Percentiles rank a stretch among this genome's conserved stretches.
These are phyloP conservation scores for Sebastes jordani DNA, from an alignment of 2,797 vertebrate species.

Conservation along the genomic window DNA sequence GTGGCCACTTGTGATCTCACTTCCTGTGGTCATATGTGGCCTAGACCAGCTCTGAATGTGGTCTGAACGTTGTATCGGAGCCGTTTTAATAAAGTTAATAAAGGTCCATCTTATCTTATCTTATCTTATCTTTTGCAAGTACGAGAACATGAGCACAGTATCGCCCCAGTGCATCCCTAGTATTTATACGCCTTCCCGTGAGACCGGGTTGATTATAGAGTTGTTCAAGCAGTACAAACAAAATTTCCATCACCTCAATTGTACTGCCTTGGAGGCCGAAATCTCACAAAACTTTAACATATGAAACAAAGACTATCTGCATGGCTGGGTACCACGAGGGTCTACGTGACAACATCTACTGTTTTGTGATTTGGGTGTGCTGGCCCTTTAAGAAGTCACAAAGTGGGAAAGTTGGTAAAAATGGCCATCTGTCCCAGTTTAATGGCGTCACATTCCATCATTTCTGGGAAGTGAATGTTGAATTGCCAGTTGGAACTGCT, in stretches of 20 bases:
- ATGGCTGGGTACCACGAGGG: fast-evolving
- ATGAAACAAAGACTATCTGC: background rate
- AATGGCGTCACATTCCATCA: background rate
- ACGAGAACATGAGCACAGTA: no score
- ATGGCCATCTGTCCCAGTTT: slow-evolving; percentile 10
- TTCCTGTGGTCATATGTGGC: no score
- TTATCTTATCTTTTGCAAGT: no score
- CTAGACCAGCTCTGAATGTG: no score
- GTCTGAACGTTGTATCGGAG: no score
- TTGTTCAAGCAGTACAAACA: background rate
- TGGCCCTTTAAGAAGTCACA: background rate
- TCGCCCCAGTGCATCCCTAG: no score
- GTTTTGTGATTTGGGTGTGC: background rate
- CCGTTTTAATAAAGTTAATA: no score
- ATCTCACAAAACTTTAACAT: background rate
- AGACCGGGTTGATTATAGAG: background rate
- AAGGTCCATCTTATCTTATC: no score
- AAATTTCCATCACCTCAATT: background rate
- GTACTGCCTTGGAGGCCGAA: background rate
- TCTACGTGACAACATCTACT: background rate
- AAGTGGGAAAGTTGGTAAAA: background rate
- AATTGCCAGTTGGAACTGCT: background rate
- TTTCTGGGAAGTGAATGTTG: background rate
- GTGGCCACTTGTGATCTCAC: no score
- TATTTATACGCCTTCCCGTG: no score